Percentiles rank a stretch among this genome's conserved stretches.
phyloP scores from a whole-genome alignment of 2,113 vertebrate species.

The Vidua macroura region DNA sequence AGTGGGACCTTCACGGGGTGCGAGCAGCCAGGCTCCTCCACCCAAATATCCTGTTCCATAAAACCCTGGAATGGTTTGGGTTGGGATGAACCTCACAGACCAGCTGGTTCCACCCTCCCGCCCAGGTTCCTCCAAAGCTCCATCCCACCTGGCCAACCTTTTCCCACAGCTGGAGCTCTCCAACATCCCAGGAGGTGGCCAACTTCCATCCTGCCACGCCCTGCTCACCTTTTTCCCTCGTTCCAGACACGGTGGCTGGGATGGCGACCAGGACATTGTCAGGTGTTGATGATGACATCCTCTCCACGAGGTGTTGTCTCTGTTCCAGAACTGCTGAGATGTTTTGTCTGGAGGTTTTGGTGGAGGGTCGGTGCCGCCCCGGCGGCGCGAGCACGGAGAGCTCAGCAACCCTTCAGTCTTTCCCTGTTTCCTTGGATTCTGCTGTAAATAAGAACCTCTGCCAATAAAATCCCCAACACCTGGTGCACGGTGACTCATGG shows the following conservation, averaged over 20 bases:
- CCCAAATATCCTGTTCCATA: not conserved
- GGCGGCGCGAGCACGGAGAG: not conserved
- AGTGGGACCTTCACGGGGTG: fast-evolving
- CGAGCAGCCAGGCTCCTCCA: not conserved
- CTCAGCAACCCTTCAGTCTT: not conserved
- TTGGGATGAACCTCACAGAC: not conserved
- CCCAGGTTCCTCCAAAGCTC: not conserved
- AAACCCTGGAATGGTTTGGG: not conserved
- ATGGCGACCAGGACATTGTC: not conserved
- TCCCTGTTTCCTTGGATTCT: not conserved
- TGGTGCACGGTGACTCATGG: fast-evolving
- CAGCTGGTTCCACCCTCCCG: not conserved
- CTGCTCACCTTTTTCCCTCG: not conserved
- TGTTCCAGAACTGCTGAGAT: fast-evolving
- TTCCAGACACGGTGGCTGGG: not conserved
- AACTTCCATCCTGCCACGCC: fast-evolving
- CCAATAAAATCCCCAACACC: not conserved
- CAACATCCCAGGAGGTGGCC: fast-evolving
- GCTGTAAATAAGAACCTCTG: not conserved
- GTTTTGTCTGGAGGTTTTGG: not conserved
- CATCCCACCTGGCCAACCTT: not conserved
- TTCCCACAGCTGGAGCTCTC: not conserved
- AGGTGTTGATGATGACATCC: fast-evolving
- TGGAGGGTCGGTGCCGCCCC: not conserved
- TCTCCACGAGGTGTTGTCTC: fast-evolving